Evolutionary conservation across 2,797 vertebrate species (phyloP).

Genomic region (Peromyscus melanophrys): DNA sequence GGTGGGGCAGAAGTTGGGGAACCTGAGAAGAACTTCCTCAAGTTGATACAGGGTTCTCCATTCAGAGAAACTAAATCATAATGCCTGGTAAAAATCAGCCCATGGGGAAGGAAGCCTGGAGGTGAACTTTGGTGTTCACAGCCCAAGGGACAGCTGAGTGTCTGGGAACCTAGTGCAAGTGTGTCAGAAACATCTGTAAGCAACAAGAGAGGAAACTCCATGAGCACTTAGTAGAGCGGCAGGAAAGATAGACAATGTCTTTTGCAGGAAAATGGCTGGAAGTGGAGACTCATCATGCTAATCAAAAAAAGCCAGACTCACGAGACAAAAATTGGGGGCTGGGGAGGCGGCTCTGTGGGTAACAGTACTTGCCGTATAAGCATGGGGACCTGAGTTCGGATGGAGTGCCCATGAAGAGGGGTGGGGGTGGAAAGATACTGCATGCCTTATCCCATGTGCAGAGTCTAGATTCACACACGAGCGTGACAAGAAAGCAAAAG

Average conservation of each 20-base stretch:
- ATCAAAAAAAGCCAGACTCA: not conserved
- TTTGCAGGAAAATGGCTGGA: not conserved
- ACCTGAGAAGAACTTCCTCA: not conserved
- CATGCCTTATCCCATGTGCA: not conserved
- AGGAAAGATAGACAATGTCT: not conserved
- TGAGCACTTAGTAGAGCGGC: not conserved
- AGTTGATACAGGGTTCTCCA: not conserved
- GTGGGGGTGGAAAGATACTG: not conserved
- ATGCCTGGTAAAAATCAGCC: not conserved
- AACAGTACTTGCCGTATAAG: not conserved
- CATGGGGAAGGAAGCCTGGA: not conserved
- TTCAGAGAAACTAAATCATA: conserved; percentile 22
- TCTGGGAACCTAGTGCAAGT: not conserved
- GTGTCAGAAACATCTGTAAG: not conserved
- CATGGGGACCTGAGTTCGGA: not conserved
- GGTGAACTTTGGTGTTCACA: not conserved
- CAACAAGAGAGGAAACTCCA: not conserved
- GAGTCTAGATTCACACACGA: not conserved
- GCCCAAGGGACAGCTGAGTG: not conserved
- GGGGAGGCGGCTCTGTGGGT: not conserved
- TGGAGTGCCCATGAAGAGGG: not conserved
- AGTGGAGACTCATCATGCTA: not conserved
- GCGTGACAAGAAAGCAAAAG: not conserved
- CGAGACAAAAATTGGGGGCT: not conserved
- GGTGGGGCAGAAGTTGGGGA: not conserved